These are phyloP conservation scores for Ciona savignyi DNA, from an alignment of 23 tunicate species.

Conservation along the genomic window DNA sequence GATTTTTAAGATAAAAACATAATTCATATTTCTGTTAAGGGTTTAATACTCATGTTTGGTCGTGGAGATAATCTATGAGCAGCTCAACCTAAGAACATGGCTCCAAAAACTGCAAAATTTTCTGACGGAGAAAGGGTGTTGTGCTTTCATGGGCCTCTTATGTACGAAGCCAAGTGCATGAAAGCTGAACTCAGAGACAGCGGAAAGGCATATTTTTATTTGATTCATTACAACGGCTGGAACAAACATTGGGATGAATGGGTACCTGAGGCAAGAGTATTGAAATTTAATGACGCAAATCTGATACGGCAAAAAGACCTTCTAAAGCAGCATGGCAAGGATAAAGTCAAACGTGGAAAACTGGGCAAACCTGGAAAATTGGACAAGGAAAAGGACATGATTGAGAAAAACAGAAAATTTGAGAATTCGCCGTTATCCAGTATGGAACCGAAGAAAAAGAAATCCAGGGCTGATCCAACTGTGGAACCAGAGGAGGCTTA, in stretches of 20 bases:
- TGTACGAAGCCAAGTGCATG: slow-evolving; percentile 88
- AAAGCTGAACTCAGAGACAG: slow-evolving; percentile 62
- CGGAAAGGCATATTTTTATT: slow-evolving; percentile 17
- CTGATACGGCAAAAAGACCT: slow-evolving; percentile 57
- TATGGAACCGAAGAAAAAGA: slow-evolving; percentile 53
- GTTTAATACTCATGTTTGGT: too few species aligned
- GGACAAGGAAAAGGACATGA: slow-evolving; percentile 4
- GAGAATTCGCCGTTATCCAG: slow-evolving; percentile 6
- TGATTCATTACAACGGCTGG: slow-evolving; percentile 90
- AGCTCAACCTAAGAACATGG: too few species aligned
- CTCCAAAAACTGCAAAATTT: slow-evolving; percentile 41
- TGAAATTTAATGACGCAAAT: slow-evolving; percentile 66
- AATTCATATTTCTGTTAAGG: too few species aligned
- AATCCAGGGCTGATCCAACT: slow-evolving; percentile 35
- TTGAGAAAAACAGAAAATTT: slow-evolving; percentile 13
- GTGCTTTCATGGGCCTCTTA: slow-evolving; percentile 85
- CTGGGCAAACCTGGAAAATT: slow-evolving; percentile 18
- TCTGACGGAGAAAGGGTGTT: slow-evolving; percentile 67
- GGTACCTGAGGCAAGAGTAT: slow-evolving; percentile 70
- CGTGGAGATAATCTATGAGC: background rate
- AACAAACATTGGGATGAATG: slow-evolving; percentile 90
- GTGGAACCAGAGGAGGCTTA: slow-evolving; percentile 73
- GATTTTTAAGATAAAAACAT: too few species aligned
- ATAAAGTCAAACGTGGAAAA: slow-evolving; percentile 47
- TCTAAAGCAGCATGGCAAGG: slow-evolving; percentile 68